Conservation (phyloP, 2,113 vertebrate species). For the Aythya baeri region DNA sequence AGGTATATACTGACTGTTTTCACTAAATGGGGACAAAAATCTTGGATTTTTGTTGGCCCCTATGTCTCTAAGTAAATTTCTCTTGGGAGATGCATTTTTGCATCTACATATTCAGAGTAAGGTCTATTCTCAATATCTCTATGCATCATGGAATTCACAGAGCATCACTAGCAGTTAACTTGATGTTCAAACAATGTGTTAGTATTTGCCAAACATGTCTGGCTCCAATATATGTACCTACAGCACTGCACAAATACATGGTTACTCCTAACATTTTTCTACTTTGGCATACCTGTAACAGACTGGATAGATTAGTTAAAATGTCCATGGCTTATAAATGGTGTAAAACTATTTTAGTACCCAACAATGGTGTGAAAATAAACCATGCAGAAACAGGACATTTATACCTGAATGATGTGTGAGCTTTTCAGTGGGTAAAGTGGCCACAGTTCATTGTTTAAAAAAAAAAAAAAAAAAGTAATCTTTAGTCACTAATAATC, state of each 20-base stretch:
- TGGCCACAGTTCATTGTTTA: slow-evolving; percentile 61
- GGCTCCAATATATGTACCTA: neutral
- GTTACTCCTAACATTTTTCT: neutral
- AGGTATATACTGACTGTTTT: neutral
- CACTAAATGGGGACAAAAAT: neutral
- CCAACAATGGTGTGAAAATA: slow-evolving; percentile 70
- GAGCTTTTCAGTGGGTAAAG: slow-evolving; percentile 54
- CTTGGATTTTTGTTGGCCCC: neutral
- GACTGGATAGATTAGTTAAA: slow-evolving; percentile 15
- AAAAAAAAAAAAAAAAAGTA: slow-evolving; percentile 39
- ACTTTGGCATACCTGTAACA: neutral
- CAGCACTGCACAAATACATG: neutral
- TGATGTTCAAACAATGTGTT: neutral
- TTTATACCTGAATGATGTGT: slow-evolving; percentile 59
- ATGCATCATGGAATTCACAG: neutral
- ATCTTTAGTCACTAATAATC: slow-evolving; percentile 71
- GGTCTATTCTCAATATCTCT: neutral
- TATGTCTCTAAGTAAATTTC: neutral
- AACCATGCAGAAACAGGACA: slow-evolving; percentile 60
- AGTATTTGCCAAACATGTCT: neutral
- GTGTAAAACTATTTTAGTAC: slow-evolving; percentile 52
- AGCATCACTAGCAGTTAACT: neutral
- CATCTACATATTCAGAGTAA: neutral
- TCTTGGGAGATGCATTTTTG: neutral
- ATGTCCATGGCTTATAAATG: slow-evolving; percentile 18